A percentile compares a stretch with the other conserved stretches of the same genome.
Evolutionary conservation across 2,888 invertebrate genomes (phyloP).

Genomic region (Dinocampus coccinellae): DNA sequence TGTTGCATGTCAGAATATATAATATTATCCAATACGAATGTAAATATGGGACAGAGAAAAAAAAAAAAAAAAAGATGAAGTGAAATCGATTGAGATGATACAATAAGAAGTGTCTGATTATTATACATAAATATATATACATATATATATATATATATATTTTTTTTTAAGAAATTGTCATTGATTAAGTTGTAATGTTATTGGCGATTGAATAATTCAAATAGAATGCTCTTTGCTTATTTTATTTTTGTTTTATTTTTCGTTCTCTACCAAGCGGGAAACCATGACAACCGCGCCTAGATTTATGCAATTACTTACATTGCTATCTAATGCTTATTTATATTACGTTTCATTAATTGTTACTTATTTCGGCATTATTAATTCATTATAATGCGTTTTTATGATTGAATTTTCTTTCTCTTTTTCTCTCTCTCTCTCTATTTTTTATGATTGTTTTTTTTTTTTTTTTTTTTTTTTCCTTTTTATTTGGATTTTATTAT

Average conservation of each 20-base stretch:
- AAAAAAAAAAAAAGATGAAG: constrained; percentile 27
- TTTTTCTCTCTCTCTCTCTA: constrained; percentile 23
- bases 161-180: constrained; percentile 15
- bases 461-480: constrained; percentile 24
- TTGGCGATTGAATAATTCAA: neutral
- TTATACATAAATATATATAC: too few species aligned
- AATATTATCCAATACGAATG: constrained; percentile 28
- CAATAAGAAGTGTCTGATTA: constrained; percentile 53
- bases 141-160: too few species aligned
- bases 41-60: constrained; percentile 37
- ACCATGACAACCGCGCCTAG: constrained; percentile 58
- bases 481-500: too few species aligned
- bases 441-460: constrained; percentile 10
- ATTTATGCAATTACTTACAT: constrained; percentile 29
- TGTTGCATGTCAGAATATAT: constrained; percentile 29
- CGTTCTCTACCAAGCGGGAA: constrained; percentile 50
- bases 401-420: constrained; percentile 26
- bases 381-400: constrained; percentile 37
- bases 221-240: neutral
- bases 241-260: constrained; percentile 37
- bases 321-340: constrained; percentile 39
- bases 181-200: constrained; percentile 11
- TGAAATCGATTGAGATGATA: constrained; percentile 48
- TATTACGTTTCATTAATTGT: constrained; percentile 41
- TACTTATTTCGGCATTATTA: constrained; percentile 40